phyloP scores from a whole-genome alignment of 2,797 vertebrate genomes.

The Sciurus carolinensis region DNA sequence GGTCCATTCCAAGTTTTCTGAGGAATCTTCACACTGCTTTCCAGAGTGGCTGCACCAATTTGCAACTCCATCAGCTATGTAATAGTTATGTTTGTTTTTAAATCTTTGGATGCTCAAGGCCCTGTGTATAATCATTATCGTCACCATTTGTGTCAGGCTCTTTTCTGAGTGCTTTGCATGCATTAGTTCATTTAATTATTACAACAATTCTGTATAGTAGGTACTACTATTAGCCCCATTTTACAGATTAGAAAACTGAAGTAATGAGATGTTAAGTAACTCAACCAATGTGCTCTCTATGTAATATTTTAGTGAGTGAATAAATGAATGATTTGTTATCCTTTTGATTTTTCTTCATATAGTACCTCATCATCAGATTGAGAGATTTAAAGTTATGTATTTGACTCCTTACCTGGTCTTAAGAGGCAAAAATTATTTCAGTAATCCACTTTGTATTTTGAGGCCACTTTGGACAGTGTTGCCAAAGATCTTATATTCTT shows the following conservation, averaged over 20 bases:
- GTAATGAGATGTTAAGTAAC: background rate
- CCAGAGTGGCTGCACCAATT: too few species aligned
- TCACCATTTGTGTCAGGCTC: background rate
- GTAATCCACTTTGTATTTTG: conserved; percentile 45
- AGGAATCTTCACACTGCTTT: too few species aligned
- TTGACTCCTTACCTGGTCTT: background rate
- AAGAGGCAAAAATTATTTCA: conserved; percentile 44
- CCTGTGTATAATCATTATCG: background rate
- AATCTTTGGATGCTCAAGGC: background rate
- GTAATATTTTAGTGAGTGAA: background rate
- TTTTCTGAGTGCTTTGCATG: background rate
- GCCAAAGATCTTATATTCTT: conserved; percentile 35
- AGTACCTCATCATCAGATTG: background rate
- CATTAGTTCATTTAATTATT: conserved; percentile 5
- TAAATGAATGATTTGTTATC: background rate
- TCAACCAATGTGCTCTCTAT: background rate
- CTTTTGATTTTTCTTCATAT: background rate
- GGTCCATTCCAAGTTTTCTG: too few species aligned
- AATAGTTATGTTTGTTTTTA: background rate
- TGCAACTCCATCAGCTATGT: background rate
- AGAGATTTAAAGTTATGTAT: background rate
- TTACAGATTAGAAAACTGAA: conserved; percentile 17
- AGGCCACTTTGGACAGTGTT: background rate
- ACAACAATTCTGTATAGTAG: background rate
- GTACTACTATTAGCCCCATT: background rate